Evolutionary conservation across 1,140 invertebrate species (phyloP).

Genomic region (Drosophila biarmipes): DNA sequence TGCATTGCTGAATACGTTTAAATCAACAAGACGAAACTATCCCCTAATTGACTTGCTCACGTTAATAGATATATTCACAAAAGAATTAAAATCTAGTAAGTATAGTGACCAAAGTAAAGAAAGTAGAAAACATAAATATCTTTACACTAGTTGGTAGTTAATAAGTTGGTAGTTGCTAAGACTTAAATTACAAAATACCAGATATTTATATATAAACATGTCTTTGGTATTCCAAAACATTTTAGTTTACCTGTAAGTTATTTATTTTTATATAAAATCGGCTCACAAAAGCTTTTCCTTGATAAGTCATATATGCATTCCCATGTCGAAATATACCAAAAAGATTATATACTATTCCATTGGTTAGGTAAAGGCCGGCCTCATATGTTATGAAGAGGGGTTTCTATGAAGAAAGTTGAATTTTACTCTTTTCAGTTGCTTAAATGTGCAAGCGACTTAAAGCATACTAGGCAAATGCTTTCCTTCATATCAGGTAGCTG

Average conservation of each 20-base stretch:
- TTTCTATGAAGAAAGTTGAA: slow-evolving; percentile 43
- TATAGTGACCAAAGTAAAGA: too few species aligned
- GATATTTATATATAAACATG: too few species aligned
- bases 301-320: slow-evolving; percentile 75
- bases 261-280: slow-evolving; percentile 71
- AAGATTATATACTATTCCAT: slow-evolving; percentile 76
- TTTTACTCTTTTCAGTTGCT: background rate
- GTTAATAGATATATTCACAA: too few species aligned
- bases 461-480: slow-evolving; percentile 53
- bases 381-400: slow-evolving; percentile 69
- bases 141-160: too few species aligned
- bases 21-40: too few species aligned
- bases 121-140: too few species aligned
- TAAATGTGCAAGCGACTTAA: slow-evolving; percentile 4
- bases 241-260: slow-evolving; percentile 59
- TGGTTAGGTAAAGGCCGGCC: slow-evolving; percentile 60
- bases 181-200: too few species aligned
- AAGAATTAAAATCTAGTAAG: too few species aligned
- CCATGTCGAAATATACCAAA: slow-evolving; percentile 60
- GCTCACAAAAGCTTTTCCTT: slow-evolving; percentile 67
- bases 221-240: too few species aligned
- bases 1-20: too few species aligned
- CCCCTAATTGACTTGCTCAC: too few species aligned
- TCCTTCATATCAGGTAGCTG: slow-evolving; percentile 72
- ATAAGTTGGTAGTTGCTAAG: too few species aligned